These are phyloP conservation scores for Xyliphius kryptos DNA, from an alignment of 2,113 vertebrate genomes.

Conservation along the genomic window DNA sequence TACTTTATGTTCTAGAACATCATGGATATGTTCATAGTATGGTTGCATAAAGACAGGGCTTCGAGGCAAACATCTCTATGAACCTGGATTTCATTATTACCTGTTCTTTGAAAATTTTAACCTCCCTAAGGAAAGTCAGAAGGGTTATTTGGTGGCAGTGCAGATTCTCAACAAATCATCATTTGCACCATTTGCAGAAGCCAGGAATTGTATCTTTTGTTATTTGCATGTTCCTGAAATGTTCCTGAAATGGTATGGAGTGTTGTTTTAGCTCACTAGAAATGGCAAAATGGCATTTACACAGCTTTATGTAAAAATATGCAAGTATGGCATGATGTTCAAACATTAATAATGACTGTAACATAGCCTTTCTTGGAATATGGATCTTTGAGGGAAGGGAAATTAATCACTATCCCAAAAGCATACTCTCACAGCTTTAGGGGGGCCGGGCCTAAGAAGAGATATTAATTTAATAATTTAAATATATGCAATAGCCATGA, in stretches of 20 bases:
- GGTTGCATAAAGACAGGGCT: conserved; percentile 34
- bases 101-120: conserved; percentile 28
- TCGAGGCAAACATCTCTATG: conserved; percentile 40
- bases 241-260: conserved; percentile 17
- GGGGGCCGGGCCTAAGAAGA: conserved; percentile 3
- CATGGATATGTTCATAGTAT: conserved; percentile 18
- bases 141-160: not conserved
- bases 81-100: conserved; percentile 36
- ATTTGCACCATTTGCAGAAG: conserved; percentile 34
- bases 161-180: conserved; percentile 15
- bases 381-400: conserved; percentile 45
- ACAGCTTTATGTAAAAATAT: conserved; percentile 8
- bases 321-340: conserved; percentile 10
- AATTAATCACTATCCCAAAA: conserved; percentile 38
- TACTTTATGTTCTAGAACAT: conserved; percentile 35
- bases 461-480: conserved; percentile 4
- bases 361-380: conserved; percentile 38
- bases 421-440: conserved; percentile 33
- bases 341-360: conserved; percentile 25
- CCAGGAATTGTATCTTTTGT: conserved; percentile 34
- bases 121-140: conserved; percentile 29
- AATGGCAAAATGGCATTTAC: not conserved
- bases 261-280: not conserved
- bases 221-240: conserved; percentile 39
- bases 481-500: conserved; percentile 8